Percentiles rank a stretch among this genome's conserved stretches.
Evolutionary conservation across 1,140 invertebrate genomes (phyloP).

Genomic region (Carposina sasakii): DNA sequence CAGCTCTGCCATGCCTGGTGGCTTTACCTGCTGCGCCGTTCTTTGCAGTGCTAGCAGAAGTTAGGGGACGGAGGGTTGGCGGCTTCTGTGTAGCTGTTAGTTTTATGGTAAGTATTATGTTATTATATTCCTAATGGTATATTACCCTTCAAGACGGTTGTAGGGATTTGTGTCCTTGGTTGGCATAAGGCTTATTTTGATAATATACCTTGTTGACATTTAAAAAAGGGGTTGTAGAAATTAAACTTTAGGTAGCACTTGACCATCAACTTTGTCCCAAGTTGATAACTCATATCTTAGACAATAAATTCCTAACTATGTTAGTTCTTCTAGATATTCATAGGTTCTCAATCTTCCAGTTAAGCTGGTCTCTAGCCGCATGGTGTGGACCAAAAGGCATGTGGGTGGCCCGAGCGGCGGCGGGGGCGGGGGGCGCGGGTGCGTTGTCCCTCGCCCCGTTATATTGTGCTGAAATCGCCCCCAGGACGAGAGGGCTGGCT

Average conservation of each 20-base stretch:
- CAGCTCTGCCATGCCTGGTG: conserved; percentile 55
- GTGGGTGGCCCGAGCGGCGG: conserved; percentile 54
- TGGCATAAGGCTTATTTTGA: too few species aligned
- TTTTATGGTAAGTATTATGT: conserved; percentile 52
- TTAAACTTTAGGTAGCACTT: too few species aligned
- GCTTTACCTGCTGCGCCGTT: conserved; percentile 60
- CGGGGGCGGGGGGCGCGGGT: conserved; percentile 54
- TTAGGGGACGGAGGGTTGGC: conserved; percentile 48
- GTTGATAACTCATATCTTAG: too few species aligned
- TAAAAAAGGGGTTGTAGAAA: too few species aligned
- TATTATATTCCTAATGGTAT: background rate
- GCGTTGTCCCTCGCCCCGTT: conserved; percentile 49
- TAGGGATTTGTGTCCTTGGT: too few species aligned
- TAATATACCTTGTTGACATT: too few species aligned
- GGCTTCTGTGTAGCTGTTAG: conserved; percentile 50
- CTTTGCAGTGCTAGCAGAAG: conserved; percentile 58
- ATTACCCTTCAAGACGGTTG: too few species aligned
- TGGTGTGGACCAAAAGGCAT: conserved; percentile 57
- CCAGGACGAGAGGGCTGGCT: conserved; percentile 47
- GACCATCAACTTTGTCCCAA: too few species aligned
- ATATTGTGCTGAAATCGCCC: conserved; percentile 60
- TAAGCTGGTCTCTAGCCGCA: conserved; percentile 56
- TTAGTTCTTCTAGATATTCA: too few species aligned
- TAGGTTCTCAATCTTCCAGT: too few species aligned
- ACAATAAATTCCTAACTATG: too few species aligned